Evolutionary conservation across 2,888 invertebrate genomes (phyloP).

Genomic region (Agonum fuliginosum): DNA sequence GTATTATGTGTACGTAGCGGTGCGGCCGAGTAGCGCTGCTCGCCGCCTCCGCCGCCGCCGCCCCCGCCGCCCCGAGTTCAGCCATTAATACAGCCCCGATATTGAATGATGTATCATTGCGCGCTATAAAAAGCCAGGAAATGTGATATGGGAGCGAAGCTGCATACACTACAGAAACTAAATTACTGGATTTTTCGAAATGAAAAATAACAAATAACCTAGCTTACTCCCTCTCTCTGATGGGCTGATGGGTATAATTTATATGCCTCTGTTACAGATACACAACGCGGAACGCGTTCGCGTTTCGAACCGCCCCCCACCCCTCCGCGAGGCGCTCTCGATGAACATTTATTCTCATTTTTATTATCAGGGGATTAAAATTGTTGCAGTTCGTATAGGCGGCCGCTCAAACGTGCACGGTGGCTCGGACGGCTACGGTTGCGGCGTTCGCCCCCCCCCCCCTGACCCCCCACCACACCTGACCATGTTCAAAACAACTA

Average conservation of each 20-base stretch:
- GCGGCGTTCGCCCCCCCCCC: neutral
- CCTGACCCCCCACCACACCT: neutral
- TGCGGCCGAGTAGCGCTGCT: slow-evolving; percentile 25
- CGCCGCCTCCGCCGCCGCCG: slow-evolving; percentile 47
- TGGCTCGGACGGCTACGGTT: slow-evolving; percentile 11
- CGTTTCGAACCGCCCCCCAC: slow-evolving; percentile 67
- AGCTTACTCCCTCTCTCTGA: slow-evolving; percentile 71
- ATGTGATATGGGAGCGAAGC: slow-evolving; percentile 71
- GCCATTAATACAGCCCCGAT: slow-evolving; percentile 72
- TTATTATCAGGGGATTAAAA: slow-evolving; percentile 74
- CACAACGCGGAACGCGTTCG: slow-evolving; percentile 63
- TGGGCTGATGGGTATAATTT: slow-evolving; percentile 73
- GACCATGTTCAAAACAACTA: slow-evolving; percentile 1
- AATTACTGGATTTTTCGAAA: slow-evolving; percentile 74
- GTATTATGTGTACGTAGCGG: slow-evolving; percentile 53
- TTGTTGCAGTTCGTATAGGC: slow-evolving; percentile 72
- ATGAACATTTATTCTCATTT: slow-evolving; percentile 74
- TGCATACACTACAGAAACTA: slow-evolving; percentile 73
- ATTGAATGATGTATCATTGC: slow-evolving; percentile 75
- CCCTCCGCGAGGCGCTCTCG: slow-evolving; percentile 63
- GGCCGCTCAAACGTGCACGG: slow-evolving; percentile 39
- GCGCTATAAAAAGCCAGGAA: slow-evolving; percentile 74
- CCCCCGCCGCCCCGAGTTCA: slow-evolving; percentile 63
- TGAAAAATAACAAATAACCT: slow-evolving; percentile 74
- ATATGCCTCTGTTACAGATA: slow-evolving; percentile 66